These are phyloP conservation scores for Popillia japonica DNA, from an alignment of 1,140 invertebrate species.

Conservation along the genomic window DNA sequence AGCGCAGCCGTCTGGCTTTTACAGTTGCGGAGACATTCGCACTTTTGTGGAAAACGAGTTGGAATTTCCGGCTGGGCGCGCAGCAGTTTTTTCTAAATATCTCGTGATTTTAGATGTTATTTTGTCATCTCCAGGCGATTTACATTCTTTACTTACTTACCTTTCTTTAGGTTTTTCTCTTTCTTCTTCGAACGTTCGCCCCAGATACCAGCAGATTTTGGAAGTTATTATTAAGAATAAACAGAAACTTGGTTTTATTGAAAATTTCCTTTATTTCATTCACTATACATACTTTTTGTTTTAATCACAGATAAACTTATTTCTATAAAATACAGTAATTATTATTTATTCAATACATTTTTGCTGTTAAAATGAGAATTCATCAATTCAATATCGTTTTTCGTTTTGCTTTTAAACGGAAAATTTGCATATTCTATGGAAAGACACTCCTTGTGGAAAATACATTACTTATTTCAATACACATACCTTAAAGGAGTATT, in stretches of 20 bases:
- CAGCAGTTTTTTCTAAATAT: too few species aligned
- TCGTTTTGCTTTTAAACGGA: not conserved
- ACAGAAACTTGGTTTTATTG: not conserved
- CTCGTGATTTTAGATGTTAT: too few species aligned
- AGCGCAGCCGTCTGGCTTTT: too few species aligned
- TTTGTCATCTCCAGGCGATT: too few species aligned
- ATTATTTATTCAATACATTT: slow-evolving; percentile 10
- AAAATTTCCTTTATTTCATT: slow-evolving; percentile 17
- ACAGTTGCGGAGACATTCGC: too few species aligned
- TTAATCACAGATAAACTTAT: slow-evolving; percentile 35
- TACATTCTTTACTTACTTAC: too few species aligned
- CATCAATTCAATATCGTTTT: not conserved
- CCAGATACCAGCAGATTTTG: too few species aligned
- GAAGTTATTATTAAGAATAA: too few species aligned
- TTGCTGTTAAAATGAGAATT: slow-evolving; percentile 16
- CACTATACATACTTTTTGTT: slow-evolving; percentile 18
- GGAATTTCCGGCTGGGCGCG: too few species aligned
- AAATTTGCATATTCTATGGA: slow-evolving; percentile 3
- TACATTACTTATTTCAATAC: not conserved
- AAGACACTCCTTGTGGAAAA: not conserved
- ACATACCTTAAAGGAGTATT: not conserved
- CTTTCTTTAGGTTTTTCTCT: too few species aligned
- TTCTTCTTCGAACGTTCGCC: too few species aligned
- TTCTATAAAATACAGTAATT: slow-evolving; percentile 1
- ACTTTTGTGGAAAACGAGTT: too few species aligned